A percentile compares a stretch with the other conserved stretches of the same genome.
These are phyloP conservation scores for Silurus aristotelis DNA, from an alignment of 2,797 vertebrate genomes.

Conservation along the genomic window DNA sequence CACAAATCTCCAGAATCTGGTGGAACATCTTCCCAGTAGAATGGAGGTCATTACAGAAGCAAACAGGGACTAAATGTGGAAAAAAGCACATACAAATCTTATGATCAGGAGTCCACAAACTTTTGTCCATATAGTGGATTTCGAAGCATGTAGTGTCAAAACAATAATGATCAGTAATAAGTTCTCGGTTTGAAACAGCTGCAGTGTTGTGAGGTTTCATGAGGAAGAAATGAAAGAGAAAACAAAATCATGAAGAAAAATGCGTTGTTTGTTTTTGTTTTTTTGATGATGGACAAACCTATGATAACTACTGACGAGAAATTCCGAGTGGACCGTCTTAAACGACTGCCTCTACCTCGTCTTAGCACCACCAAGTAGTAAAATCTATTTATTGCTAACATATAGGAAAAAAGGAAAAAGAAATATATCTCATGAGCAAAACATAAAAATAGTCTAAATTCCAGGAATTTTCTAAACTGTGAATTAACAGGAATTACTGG, in stretches of 20 bases:
- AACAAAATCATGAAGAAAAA: not conserved
- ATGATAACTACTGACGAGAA: not conserved
- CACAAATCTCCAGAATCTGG: no score
- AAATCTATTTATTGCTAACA: conserved; percentile 27
- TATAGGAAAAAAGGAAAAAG: not conserved
- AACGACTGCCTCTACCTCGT: not conserved
- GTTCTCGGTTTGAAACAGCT: conserved; percentile 14
- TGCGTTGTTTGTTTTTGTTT: conserved; percentile 4
- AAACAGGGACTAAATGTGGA: no score
- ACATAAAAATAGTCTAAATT: not conserved
- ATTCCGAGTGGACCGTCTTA: not conserved
- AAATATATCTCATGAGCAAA: not conserved
- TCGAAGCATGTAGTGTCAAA: not conserved
- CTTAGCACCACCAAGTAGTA: conserved; percentile 25
- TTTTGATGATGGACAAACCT: not conserved
- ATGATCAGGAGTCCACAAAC: no score
- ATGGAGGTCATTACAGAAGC: no score
- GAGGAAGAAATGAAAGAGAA: conserved; percentile 16
- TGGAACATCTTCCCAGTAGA: no score
- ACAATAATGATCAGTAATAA: not conserved
- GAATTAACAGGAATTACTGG: no score
- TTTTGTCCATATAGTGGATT: not conserved
- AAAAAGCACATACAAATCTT: no score
- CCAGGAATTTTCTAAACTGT: no score
- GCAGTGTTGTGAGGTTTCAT: not conserved